These are phyloP conservation scores for Harlomillsia oculata DNA, from an alignment of 1,140 invertebrate species.

Conservation along the genomic window DNA sequence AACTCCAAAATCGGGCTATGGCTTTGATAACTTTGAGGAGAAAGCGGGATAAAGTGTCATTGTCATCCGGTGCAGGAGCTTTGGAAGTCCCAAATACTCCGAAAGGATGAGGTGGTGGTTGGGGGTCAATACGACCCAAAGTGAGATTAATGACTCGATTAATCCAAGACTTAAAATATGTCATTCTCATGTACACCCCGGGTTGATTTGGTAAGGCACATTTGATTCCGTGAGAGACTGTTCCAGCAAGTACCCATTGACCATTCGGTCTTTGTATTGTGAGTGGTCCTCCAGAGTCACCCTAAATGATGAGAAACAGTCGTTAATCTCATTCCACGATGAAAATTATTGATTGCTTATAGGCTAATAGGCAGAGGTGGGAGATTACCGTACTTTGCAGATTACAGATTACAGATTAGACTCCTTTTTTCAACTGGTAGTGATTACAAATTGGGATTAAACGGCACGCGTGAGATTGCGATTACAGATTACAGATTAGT, in stretches of 20 bases:
- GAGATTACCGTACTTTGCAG: too few species aligned
- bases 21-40: background rate
- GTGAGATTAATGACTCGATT: constrained; percentile 54
- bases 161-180: constrained; percentile 82
- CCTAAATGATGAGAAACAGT: too few species aligned
- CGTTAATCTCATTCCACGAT: too few species aligned
- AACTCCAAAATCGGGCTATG: constrained; percentile 1
- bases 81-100: too few species aligned
- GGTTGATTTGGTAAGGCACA: constrained; percentile 32
- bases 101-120: background rate
- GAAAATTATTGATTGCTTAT: too few species aligned
- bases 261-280: constrained; percentile 65
- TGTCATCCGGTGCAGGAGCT: background rate
- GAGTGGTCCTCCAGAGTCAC: constrained; percentile 85
- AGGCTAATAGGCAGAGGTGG: too few species aligned
- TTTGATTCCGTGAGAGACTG: constrained; percentile 78
- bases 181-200: constrained; percentile 78
- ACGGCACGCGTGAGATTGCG: too few species aligned
- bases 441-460: too few species aligned
- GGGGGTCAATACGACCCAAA: background rate
- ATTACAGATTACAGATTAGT: too few species aligned
- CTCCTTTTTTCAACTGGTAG: too few species aligned
- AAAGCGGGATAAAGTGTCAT: background rate
- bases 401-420: too few species aligned
- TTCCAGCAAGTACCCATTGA: constrained; percentile 52